Percentiles rank a stretch among this genome's conserved stretches.
phyloP scores from a whole-genome alignment of 2,113 vertebrate genomes.

The Microtus ochrogaster region DNA sequence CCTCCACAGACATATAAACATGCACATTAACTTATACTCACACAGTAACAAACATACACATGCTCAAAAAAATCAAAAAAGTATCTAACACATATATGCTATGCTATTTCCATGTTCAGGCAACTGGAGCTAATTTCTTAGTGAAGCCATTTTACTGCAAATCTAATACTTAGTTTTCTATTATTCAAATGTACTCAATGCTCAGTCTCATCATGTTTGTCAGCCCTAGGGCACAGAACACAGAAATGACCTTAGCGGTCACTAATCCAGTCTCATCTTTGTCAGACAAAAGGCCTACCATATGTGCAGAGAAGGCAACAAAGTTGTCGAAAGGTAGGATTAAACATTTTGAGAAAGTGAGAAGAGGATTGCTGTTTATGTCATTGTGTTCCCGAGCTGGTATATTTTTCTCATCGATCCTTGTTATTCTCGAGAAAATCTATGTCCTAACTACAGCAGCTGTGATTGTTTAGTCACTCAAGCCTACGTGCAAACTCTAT shows the following conservation, averaged over 20 bases:
- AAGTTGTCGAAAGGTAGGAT: not conserved
- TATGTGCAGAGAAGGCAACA: not conserved
- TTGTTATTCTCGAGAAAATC: not conserved
- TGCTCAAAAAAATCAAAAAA: not conserved
- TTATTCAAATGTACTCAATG: not conserved
- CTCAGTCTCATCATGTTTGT: not conserved
- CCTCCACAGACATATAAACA: not conserved
- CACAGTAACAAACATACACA: not conserved
- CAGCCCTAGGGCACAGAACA: not conserved
- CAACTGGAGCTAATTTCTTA: not conserved
- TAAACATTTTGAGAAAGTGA: not conserved
- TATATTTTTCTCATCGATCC: not conserved
- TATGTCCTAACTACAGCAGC: not conserved
- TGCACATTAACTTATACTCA: not conserved
- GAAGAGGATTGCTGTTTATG: not conserved
- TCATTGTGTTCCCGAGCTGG: not conserved
- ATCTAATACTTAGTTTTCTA: not conserved
- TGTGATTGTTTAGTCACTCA: not conserved
- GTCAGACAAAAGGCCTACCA: not conserved
- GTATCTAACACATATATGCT: not conserved
- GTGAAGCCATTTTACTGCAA: not conserved
- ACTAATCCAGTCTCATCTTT: not conserved
- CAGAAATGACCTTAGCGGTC: not conserved
- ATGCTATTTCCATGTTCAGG: not conserved
- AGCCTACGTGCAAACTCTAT: not conserved